Conservation (phyloP, 2,888 invertebrate species). For the Drosophila nigritarsus region DNA sequence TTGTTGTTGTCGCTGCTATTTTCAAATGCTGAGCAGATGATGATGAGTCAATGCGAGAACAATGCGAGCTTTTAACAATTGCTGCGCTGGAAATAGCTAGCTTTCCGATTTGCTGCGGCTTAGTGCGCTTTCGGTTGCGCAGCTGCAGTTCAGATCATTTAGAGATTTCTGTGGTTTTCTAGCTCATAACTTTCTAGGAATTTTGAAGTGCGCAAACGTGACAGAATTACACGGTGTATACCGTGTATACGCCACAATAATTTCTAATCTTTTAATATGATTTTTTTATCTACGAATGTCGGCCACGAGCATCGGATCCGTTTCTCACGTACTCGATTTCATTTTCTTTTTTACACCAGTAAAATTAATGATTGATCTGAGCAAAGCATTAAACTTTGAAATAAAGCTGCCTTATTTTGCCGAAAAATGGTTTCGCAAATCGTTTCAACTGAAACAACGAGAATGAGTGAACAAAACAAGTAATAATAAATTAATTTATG, state of each 20-base stretch:
- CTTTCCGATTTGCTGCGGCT: conserved; percentile 45
- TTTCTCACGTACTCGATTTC: conserved; percentile 67
- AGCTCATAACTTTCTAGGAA: conserved; percentile 68
- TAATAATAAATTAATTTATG: conserved; percentile 34
- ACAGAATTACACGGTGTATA: conserved; percentile 43
- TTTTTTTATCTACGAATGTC: conserved; percentile 50
- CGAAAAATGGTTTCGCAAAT: conserved; percentile 54
- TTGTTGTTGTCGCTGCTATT: conserved; percentile 7
- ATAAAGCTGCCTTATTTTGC: conserved; percentile 40
- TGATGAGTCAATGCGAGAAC: conserved; percentile 63
- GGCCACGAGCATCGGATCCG: conserved; percentile 30
- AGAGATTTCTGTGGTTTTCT: conserved; percentile 49
- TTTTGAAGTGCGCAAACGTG: conserved; percentile 66
- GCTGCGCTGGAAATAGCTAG: conserved; percentile 9
- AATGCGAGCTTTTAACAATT: conserved; percentile 41
- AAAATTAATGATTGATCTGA: conserved; percentile 49
- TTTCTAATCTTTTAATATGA: conserved; percentile 74
- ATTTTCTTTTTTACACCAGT: conserved; percentile 48
- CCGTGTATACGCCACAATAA: conserved; percentile 19
- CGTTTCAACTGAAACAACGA: conserved; percentile 53
- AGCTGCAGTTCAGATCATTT: conserved; percentile 54
- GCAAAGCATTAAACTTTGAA: conserved; percentile 30
- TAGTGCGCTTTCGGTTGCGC: conserved; percentile 46
- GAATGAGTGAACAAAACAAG: conserved; percentile 52
- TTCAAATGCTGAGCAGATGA: conserved; percentile 30